Evolutionary conservation across 2,888 invertebrate species (phyloP), one percentile per base, ranked within the genome.

Genomic region (Parnassius smintheus): DNA sequence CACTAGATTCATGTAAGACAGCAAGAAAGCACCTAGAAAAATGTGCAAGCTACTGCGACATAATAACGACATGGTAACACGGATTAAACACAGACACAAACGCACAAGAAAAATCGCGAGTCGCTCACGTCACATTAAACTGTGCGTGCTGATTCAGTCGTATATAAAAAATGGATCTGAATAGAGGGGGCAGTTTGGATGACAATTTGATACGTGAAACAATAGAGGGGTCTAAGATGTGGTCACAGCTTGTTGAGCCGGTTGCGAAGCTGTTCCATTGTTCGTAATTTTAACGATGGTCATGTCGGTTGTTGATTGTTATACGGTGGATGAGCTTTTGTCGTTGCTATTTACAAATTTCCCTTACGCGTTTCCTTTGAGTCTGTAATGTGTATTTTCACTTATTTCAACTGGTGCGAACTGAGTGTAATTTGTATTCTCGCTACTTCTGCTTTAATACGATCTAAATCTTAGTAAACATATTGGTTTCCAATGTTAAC

Each of bases 231-330:
- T 79, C 84, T 82, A 75, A 87, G 85, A 82, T 76, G 72, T 73
- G 76, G 89, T 89, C 73, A 86, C 86, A 87, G 76, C 79, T 78
- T 78, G 91, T 84, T 90, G 90, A 73, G 66, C 83, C 66, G 68
- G 75, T 91, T 91, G 89, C 88, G 85, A 73, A 82, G 85, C 76
- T 72, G 79, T 88, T 88, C 88, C 89, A 86, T 88, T 77, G 75
- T 77, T 80, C 70, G 81, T 77, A 80, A 78, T 78, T 78, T 75
- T 81, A 82, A 86, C 83, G 78, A 83, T 81, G 80, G 79, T 75
- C 80, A 81, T 86, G 80, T 84, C 81, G 52, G 76, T 67, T 73
- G 80, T 75, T 66, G 72, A 78, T 87, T 82, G 80, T 84, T 85
- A 79, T 76, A 88, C 81, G 86, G 80, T 81, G 70, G 71, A 65